These are phyloP conservation scores for Plagodis dolabraria DNA, from an alignment of 2,888 invertebrate species.

Conservation along the genomic window DNA sequence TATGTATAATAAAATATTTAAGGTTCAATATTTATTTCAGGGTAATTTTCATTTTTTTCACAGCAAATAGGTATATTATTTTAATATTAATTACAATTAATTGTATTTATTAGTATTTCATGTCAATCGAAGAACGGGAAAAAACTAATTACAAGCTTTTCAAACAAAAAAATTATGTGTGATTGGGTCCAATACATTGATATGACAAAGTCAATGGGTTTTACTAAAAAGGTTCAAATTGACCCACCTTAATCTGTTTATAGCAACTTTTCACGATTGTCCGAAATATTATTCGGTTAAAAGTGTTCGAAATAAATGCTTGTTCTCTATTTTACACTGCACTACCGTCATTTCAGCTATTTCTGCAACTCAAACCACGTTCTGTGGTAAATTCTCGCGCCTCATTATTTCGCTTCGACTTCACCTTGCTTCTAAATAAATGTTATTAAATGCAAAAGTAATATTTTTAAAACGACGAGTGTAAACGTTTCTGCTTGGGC, in stretches of 20 bases:
- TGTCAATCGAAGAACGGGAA: too few relatives aligned
- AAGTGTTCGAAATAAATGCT: neutral
- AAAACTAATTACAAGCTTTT: too few relatives aligned
- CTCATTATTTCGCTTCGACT: conserved; percentile 75
- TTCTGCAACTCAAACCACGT: conserved; percentile 35
- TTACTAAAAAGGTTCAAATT: too few relatives aligned
- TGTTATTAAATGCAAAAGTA: conserved; percentile 73
- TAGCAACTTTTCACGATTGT: neutral
- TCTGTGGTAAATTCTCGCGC: conserved; percentile 58
- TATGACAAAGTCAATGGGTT: too few relatives aligned
- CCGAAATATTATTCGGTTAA: neutral
- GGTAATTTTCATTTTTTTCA: too few relatives aligned
- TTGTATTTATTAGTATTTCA: too few relatives aligned
- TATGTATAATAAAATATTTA: too few relatives aligned
- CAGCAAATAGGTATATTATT: too few relatives aligned
- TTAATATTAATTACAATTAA: too few relatives aligned
- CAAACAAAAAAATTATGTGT: too few relatives aligned
- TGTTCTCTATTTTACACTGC: conserved; percentile 38
- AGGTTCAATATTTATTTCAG: too few relatives aligned
- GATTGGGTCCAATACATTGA: too few relatives aligned
- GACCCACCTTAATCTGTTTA: neutral
- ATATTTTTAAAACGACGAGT: conserved; percentile 70
- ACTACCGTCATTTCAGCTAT: conserved; percentile 45
- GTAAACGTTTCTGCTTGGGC: conserved; percentile 54
- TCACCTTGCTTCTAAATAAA: conserved; percentile 65